These are phyloP conservation scores for Acrocephalus arundinaceus DNA, from an alignment of 2,113 vertebrate species.

Conservation along the genomic window DNA sequence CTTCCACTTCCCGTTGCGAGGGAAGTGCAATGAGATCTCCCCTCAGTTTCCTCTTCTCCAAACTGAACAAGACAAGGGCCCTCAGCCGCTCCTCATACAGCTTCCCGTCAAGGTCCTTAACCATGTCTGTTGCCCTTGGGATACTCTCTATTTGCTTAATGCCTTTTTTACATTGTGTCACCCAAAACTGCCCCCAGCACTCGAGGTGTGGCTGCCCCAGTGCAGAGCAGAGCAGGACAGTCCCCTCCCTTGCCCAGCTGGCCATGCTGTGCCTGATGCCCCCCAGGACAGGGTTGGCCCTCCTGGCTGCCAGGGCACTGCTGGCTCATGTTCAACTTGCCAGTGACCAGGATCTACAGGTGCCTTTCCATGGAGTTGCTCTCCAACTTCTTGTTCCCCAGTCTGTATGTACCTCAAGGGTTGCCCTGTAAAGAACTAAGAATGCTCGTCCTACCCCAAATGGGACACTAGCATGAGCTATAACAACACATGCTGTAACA, in stretches of 20 bases:
- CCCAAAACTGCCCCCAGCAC: neutral
- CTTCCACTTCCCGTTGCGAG: fast-evolving
- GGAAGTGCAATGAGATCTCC: too few relatives aligned
- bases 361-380: neutral
- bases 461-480: neutral
- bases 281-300: neutral
- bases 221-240: fast-evolving
- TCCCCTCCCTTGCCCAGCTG: fast-evolving
- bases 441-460: neutral
- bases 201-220: fast-evolving
- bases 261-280: fast-evolving
- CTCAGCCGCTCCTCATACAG: neutral
- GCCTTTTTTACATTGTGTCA: fast-evolving
- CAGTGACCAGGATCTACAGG: fast-evolving
- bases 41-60: neutral
- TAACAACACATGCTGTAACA: neutral
- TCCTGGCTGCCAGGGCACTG: neutral
- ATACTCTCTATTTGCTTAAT: neutral
- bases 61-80: neutral
- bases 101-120: neutral
- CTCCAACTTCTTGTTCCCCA: neutral
- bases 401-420: too few relatives aligned
- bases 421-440: neutral
- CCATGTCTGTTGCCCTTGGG: neutral
- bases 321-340: fast-evolving